A percentile compares a stretch with the other conserved stretches of the same genome.
phyloP scores from a whole-genome alignment of 2,888 invertebrate genomes.

The Ochropleura plecta region DNA sequence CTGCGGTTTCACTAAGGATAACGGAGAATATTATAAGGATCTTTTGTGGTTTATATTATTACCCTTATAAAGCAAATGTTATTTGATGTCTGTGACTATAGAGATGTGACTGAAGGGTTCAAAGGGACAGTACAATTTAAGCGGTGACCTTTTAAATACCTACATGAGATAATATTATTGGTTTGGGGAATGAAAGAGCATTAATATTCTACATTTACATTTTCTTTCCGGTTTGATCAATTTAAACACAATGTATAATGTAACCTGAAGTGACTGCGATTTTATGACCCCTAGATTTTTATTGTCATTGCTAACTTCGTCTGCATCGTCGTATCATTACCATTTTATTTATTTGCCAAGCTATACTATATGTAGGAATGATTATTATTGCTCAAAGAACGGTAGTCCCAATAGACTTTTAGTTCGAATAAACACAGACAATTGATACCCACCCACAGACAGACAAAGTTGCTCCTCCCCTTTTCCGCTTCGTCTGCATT shows the following conservation, averaged over 20 bases:
- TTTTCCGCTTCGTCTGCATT: conserved; percentile 55
- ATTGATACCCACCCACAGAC: conserved; percentile 56
- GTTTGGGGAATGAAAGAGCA: conserved; percentile 8
- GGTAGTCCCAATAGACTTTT: conserved; percentile 25
- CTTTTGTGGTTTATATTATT: conserved; percentile 64
- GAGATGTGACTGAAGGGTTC: conserved; percentile 41
- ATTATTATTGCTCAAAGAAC: conserved; percentile 42
- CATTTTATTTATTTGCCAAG: conserved; percentile 22
- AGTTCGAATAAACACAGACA: conserved; percentile 55
- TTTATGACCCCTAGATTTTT: conserved; percentile 41
- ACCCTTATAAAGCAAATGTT: conserved; percentile 53
- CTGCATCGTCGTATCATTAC: conserved; percentile 7
- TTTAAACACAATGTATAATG: conserved; percentile 30
- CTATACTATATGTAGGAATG: conserved; percentile 22
- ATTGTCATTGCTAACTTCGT: conserved; percentile 35
- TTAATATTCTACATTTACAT: conserved; percentile 10
- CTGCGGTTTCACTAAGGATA: conserved; percentile 69
- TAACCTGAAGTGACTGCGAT: conserved; percentile 17
- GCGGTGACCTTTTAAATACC: conserved; percentile 42
- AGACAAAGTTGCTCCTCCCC: conserved; percentile 49
- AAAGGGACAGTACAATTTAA: conserved; percentile 25
- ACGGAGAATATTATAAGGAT: conserved; percentile 68
- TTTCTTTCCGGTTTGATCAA: conserved; percentile 16
- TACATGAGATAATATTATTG: conserved; percentile 36
- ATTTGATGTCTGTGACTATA: conserved; percentile 37